These are phyloP conservation scores for Pinctada fucata DNA, from an alignment of 2,888 invertebrate genomes.

Conservation along the genomic window DNA sequence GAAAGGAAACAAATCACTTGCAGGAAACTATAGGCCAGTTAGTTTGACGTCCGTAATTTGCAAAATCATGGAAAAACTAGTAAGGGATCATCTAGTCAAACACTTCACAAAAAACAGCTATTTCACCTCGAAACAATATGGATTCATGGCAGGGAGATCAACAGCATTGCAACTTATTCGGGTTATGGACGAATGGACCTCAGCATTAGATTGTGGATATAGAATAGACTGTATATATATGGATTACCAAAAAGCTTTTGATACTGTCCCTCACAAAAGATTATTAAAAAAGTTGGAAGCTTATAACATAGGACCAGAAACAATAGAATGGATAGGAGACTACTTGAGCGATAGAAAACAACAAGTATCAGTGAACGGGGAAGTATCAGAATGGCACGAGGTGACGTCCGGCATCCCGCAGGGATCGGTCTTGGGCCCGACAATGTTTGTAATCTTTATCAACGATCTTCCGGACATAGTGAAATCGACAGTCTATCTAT, in stretches of 20 bases:
- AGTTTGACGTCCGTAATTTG: not conserved
- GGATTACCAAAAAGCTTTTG: constrained; percentile 21
- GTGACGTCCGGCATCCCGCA: constrained; percentile 11
- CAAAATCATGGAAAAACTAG: constrained; percentile 3
- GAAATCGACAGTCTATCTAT: not conserved
- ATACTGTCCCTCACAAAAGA: constrained; percentile 17
- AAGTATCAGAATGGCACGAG: constrained; percentile 3
- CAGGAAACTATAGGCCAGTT: constrained; percentile 7
- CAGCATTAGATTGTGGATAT: constrained; percentile 9
- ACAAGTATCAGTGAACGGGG: constrained; percentile 3
- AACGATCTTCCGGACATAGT: constrained; percentile 6
- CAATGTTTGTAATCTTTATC: constrained; percentile 9
- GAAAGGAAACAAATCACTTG: constrained; percentile 1
- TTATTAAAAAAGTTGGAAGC: constrained; percentile 9
- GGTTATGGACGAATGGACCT: constrained; percentile 7
- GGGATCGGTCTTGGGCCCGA: constrained; percentile 13
- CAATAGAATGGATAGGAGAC: not conserved
- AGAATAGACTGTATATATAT: constrained; percentile 9
- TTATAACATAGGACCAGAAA: constrained; percentile 1
- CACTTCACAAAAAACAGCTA: not conserved
- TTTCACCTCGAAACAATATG: constrained; percentile 10
- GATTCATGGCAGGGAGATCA: constrained; percentile 17
- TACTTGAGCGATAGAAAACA: constrained; percentile 2
- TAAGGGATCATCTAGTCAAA: not conserved
- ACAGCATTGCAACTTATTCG: constrained; percentile 13